Conservation (phyloP, 2,888 invertebrate genomes). For the Plusia festucae region DNA sequence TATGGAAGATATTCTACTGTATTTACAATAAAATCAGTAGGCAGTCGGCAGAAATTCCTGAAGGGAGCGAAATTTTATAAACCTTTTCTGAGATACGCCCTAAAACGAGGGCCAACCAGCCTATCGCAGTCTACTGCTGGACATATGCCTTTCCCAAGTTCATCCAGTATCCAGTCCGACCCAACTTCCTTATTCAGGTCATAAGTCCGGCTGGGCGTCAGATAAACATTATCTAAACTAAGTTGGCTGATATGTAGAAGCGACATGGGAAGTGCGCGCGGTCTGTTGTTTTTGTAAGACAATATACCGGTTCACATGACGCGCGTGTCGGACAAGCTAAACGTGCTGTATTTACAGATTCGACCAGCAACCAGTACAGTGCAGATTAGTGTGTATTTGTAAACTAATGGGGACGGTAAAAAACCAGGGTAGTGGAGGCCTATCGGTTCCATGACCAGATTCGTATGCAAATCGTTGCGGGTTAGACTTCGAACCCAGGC, state of each 20-base stretch:
- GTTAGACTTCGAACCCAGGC: too few species aligned
- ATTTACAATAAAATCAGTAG: background rate
- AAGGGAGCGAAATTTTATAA: background rate
- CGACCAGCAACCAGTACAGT: background rate
- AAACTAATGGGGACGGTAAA: background rate
- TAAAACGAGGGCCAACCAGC: too few species aligned
- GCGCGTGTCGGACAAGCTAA: slow-evolving; percentile 2
- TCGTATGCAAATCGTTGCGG: too few species aligned
- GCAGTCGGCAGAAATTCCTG: background rate
- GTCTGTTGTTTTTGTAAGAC: slow-evolving; percentile 1
- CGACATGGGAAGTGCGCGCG: slow-evolving; percentile 1
- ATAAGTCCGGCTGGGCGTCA: too few species aligned
- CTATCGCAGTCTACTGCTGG: too few species aligned
- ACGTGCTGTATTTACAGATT: background rate
- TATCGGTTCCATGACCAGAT: too few species aligned
- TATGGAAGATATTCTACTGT: background rate
- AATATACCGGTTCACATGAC: background rate
- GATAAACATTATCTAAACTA: too few species aligned
- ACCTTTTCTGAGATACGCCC: background rate
- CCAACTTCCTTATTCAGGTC: too few species aligned
- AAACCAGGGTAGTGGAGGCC: too few species aligned
- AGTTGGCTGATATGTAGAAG: background rate
- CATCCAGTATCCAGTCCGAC: too few species aligned
- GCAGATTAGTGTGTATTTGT: background rate
- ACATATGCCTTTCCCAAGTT: too few species aligned